Evolutionary conservation across 2,888 invertebrate genomes (phyloP).

Genomic region (Palloptera scutellata): DNA sequence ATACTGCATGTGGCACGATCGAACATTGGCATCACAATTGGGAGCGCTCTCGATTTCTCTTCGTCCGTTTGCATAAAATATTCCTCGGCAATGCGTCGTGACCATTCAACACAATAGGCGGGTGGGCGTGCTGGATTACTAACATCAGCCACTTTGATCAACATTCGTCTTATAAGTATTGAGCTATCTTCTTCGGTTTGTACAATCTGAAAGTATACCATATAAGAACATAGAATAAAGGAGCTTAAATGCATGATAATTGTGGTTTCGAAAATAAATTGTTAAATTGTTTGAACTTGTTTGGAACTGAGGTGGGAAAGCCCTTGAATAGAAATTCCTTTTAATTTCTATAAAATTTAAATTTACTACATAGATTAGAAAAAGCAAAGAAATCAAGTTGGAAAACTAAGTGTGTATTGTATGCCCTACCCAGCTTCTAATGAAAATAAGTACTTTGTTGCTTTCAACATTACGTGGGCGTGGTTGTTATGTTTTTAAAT

Average conservation of each 20-base stretch:
- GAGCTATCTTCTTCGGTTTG: conserved; percentile 75
- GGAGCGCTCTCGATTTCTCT: conserved; percentile 86
- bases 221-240: not conserved
- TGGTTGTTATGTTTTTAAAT: no score
- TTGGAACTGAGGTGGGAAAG: no score
- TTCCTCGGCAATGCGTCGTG: conserved; percentile 91
- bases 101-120: conserved; percentile 89
- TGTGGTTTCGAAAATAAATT: not conserved
- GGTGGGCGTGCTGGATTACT: conserved; percentile 94
- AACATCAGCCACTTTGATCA: conserved; percentile 98
- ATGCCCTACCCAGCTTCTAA: no score
- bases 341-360: no score
- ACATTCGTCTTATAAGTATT: conserved; percentile 89
- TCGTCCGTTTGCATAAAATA: conserved; percentile 98
- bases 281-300: no score
- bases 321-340: no score
- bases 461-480: no score
- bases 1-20: conserved; percentile 94
- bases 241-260: not conserved
- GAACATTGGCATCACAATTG: conserved; percentile 98
- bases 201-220: conserved; percentile 50
- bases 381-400: no score
- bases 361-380: no score
- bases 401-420: no score
- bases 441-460: no score